Evolutionary conservation across 2,888 invertebrate species (phyloP).

Genomic region (Dugesia japonica): DNA sequence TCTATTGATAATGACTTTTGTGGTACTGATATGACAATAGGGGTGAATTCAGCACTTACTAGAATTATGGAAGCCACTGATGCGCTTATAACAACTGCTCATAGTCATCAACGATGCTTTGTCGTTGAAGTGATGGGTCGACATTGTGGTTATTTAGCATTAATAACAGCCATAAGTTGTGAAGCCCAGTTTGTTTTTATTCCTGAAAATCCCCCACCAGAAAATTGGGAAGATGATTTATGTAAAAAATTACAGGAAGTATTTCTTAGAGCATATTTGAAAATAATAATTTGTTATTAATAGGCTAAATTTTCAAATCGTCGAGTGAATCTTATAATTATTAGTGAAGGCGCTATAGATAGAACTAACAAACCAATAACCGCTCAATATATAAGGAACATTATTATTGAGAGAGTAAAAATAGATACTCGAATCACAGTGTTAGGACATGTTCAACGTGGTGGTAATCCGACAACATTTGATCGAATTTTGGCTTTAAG

Average conservation of each 20-base stretch:
- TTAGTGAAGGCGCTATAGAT: constrained; percentile 93
- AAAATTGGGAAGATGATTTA: constrained; percentile 75
- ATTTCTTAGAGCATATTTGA: not conserved
- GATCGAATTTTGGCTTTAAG: constrained; percentile 91
- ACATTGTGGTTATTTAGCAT: constrained; percentile 94
- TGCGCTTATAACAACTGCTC: constrained; percentile 85
- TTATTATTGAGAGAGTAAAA: constrained; percentile 71
- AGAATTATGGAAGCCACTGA: constrained; percentile 95
- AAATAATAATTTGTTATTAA: not conserved
- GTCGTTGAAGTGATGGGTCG: constrained; percentile 99
- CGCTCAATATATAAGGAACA: constrained; percentile 56
- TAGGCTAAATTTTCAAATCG: constrained; percentile 67
- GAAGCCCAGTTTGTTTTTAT: constrained; percentile 96
- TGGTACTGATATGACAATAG: constrained; percentile 99
- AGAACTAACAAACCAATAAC: constrained; percentile 78
- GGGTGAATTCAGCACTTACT: constrained; percentile 88
- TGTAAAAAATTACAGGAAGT: constrained; percentile 76
- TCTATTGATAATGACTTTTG: constrained; percentile 99
- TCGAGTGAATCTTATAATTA: constrained; percentile 92
- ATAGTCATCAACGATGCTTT: constrained; percentile 85
- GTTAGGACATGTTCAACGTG: constrained; percentile 91
- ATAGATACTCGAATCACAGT: constrained; percentile 94
- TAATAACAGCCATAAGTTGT: constrained; percentile 78
- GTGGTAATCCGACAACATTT: constrained; percentile 93
- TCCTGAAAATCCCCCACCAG: constrained; percentile 82